Evolutionary conservation across 2,797 vertebrate genomes (phyloP).

Genomic region (Hybognathus amarus): DNA sequence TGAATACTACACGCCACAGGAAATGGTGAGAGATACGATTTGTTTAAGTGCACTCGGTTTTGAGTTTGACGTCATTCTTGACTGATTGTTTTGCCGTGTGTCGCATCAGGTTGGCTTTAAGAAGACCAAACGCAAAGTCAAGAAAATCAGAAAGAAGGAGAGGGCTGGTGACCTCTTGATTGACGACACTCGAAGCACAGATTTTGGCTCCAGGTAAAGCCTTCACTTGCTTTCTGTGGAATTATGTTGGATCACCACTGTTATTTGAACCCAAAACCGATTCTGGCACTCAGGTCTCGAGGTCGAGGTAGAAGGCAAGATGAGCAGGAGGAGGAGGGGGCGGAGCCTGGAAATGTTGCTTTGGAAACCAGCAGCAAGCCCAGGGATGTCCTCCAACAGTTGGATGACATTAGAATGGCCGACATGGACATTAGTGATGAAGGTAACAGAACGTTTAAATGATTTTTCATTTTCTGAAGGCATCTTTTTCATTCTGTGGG

Average conservation of each 20-base stretch:
- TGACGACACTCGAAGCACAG: slow-evolving; percentile 77
- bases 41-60: neutral
- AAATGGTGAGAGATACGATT: slow-evolving; percentile 81
- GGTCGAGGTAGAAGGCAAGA: slow-evolving; percentile 65
- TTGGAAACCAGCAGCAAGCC: neutral
- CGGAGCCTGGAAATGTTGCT: slow-evolving; percentile 43
- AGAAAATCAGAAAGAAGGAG: slow-evolving; percentile 89
- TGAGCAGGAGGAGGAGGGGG: slow-evolving; percentile 44
- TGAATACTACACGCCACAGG: slow-evolving; percentile 87
- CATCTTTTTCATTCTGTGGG: neutral
- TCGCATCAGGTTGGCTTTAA: slow-evolving; percentile 80
- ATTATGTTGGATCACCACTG: neutral
- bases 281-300: slow-evolving; percentile 65
- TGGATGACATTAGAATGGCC: slow-evolving; percentile 84
- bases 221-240: neutral
- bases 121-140: slow-evolving; percentile 87
- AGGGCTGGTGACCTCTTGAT: slow-evolving; percentile 70
- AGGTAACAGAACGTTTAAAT: slow-evolving; percentile 57
- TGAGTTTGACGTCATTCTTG: neutral
- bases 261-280: neutral
- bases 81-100: neutral
- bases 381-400: slow-evolving; percentile 62
- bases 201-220: slow-evolving; percentile 87
- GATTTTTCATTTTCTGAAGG: neutral
- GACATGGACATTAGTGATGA: slow-evolving; percentile 93